These are phyloP conservation scores for Drosophila flavopinicola DNA, from an alignment of 2,888 invertebrate genomes.

Conservation along the genomic window DNA sequence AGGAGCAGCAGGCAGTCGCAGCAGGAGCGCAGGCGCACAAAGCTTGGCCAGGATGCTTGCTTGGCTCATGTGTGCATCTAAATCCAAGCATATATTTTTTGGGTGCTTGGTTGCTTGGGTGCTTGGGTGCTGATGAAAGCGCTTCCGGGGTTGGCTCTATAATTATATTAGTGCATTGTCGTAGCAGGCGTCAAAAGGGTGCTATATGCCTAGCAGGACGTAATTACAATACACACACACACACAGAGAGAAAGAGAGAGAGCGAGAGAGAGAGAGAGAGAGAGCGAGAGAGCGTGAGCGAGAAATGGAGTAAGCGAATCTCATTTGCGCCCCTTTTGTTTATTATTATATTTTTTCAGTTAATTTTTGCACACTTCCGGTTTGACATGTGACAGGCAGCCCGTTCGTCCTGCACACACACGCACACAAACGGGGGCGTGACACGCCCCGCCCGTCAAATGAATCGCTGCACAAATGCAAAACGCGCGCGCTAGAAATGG, in stretches of 20 bases:
- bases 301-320: constrained; percentile 26
- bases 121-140: constrained; percentile 78
- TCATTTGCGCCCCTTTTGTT: constrained; percentile 34
- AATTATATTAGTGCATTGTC: constrained; percentile 73
- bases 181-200: constrained; percentile 61
- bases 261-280: neutral
- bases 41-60: constrained; percentile 52
- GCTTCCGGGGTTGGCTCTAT: constrained; percentile 75
- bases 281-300: neutral
- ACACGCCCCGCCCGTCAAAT: constrained; percentile 76
- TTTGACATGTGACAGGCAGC: constrained; percentile 81
- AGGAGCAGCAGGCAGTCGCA: constrained; percentile 2
- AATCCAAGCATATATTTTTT: no score
- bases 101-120: no score
- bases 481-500: constrained; percentile 72
- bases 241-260: constrained; percentile 8
- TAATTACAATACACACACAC: constrained; percentile 43
- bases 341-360: constrained; percentile 29
- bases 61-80: no score
- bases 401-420: constrained; percentile 35
- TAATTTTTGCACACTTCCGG: constrained; percentile 73
- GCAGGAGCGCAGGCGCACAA: constrained; percentile 59
- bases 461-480: constrained; percentile 71
- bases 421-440: constrained; percentile 51
- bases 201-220: constrained; percentile 42